Percentiles rank a stretch among this genome's conserved stretches.
phyloP scores from a whole-genome alignment of 2,888 invertebrate species.

The Hirtodrosophila cameraria region DNA sequence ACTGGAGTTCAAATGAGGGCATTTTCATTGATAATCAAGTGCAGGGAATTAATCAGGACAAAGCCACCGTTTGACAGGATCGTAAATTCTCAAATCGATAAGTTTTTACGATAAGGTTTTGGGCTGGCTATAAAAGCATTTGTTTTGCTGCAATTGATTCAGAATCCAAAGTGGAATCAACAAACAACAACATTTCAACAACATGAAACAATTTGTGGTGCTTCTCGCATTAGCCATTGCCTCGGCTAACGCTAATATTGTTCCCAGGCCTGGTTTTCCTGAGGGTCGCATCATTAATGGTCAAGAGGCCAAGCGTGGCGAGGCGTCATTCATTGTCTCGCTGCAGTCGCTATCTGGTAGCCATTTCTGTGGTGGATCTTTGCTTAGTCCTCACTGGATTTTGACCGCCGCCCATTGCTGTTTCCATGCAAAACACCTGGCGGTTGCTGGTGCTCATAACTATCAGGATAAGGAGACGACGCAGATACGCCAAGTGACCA shows the following conservation, averaged over 20 bases:
- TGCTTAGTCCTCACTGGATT: constrained; percentile 77
- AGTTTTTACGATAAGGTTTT: constrained; percentile 34
- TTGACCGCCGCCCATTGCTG: constrained; percentile 84
- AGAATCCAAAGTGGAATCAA: constrained; percentile 15
- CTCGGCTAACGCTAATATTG: constrained; percentile 48
- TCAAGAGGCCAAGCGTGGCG: constrained; percentile 76
- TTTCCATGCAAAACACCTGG: constrained; percentile 44
- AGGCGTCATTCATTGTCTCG: constrained; percentile 84
- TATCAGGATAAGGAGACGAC: constrained; percentile 56
- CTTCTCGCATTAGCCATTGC: constrained; percentile 65
- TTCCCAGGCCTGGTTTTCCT: constrained; percentile 64
- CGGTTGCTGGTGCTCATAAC: constrained; percentile 83
- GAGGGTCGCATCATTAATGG: constrained; percentile 82
- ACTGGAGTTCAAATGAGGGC: too few species aligned
- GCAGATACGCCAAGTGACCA: constrained; percentile 68
- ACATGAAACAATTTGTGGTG: constrained; percentile 72
- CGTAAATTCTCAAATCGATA: constrained; percentile 49
- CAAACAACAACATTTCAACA: constrained; percentile 46
- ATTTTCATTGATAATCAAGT: constrained; percentile 15
- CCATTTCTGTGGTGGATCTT: constrained; percentile 84
- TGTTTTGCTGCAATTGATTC: constrained; percentile 6
- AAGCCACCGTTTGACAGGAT: constrained; percentile 46
- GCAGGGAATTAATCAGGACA: constrained; percentile 35
- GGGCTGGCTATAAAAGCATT: constrained; percentile 47
- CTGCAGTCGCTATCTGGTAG: constrained; percentile 42